Evolutionary conservation across 2,797 vertebrate species (phyloP).

Genomic region (Phalanger gymnotis): DNA sequence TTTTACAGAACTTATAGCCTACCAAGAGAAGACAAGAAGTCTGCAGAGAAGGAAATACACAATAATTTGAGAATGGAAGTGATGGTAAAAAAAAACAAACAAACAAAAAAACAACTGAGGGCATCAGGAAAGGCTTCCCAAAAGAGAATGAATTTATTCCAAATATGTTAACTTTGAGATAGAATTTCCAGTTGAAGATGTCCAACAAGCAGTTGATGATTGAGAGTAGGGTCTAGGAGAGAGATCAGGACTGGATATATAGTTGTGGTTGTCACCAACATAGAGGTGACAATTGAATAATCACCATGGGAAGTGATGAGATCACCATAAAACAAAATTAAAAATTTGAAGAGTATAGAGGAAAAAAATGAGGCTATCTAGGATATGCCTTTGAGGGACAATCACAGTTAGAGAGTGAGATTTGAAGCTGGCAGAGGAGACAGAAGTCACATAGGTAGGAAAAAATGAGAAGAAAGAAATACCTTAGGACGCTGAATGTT

Average conservation of each 20-base stretch:
- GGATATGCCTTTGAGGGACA: neutral
- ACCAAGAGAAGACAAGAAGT: neutral
- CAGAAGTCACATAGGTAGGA: neutral
- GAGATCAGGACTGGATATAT: neutral
- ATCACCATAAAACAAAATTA: neutral
- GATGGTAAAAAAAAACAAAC: too few species aligned
- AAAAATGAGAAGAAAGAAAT: neutral
- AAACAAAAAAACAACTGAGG: too few species aligned
- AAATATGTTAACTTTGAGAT: neutral
- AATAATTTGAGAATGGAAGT: neutral
- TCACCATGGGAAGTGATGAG: neutral
- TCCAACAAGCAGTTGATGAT: neutral
- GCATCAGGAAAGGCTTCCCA: neutral
- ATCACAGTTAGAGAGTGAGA: neutral
- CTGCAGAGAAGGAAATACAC: neutral
- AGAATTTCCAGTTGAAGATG: neutral
- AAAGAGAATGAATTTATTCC: neutral
- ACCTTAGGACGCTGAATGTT: neutral
- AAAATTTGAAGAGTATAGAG: neutral
- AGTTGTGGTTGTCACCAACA: neutral
- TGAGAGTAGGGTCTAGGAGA: neutral
- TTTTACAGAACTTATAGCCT: neutral
- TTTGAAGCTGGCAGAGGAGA: neutral
- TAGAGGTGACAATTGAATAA: neutral
- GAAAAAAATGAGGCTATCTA: neutral